Percentiles rank a stretch among this genome's conserved stretches.
phyloP scores from a whole-genome alignment of 2,888 invertebrate species.

The Drepanosiphum platanoidis region DNA sequence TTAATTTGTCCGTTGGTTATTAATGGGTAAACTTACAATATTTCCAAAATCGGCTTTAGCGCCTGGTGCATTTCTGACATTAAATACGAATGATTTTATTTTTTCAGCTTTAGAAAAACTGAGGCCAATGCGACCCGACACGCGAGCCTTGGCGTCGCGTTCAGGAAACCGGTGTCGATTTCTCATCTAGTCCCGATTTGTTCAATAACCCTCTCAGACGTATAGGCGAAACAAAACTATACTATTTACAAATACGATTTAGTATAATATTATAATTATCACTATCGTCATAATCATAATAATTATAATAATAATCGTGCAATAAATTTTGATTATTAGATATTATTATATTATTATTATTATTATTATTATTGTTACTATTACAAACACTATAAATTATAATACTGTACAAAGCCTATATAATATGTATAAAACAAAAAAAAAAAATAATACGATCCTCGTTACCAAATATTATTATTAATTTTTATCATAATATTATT shows the following conservation, averaged over 20 bases:
- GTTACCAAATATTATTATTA: constrained; percentile 56
- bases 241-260: neutral
- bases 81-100: neutral
- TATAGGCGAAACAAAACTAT: neutral
- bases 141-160: neutral
- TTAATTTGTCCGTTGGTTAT: no score
- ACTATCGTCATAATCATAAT: neutral
- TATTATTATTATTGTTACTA: constrained; percentile 18
- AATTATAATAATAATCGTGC: constrained; percentile 20
- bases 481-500: constrained; percentile 32
- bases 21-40: no score
- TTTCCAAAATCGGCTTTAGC: no score
- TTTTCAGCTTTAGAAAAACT: neutral
- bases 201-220: constrained; percentile 2
- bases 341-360: constrained; percentile 21
- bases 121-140: neutral
- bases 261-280: neutral
- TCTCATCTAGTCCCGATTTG: constrained; percentile 37
- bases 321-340: constrained; percentile 20
- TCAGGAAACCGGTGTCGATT: neutral
- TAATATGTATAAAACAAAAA: neutral
- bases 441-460: constrained; percentile 14
- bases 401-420: constrained; percentile 33
- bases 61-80: no score
- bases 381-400: constrained; percentile 6